Conservation (phyloP, 2,888 invertebrate genomes). For the Drosophila nigricruria region DNA sequence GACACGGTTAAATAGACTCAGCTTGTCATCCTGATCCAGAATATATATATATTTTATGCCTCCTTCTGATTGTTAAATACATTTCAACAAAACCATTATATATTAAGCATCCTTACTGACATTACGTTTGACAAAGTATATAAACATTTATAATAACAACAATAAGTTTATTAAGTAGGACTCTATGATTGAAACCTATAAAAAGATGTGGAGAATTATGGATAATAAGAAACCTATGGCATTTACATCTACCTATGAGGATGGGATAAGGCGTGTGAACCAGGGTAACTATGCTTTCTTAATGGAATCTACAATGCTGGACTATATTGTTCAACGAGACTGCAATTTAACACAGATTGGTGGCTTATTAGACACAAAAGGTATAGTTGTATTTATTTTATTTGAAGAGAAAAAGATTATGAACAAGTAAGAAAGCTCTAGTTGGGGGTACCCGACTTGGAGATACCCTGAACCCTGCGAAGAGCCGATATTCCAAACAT, state of each 20-base stretch:
- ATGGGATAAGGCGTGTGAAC: constrained; percentile 91
- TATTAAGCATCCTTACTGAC: too few species aligned
- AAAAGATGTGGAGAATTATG: constrained; percentile 94
- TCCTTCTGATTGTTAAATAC: too few species aligned
- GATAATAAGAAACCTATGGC: constrained; percentile 90
- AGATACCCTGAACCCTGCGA: too few species aligned
- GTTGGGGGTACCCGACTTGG: too few species aligned
- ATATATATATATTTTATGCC: too few species aligned
- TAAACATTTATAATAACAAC: not conserved
- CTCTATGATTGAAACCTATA: constrained; percentile 92
- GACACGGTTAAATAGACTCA: too few species aligned
- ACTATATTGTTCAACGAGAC: constrained; percentile 92
- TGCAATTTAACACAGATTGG: constrained; percentile 96
- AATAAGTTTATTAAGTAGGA: constrained; percentile 86
- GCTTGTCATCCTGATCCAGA: too few species aligned
- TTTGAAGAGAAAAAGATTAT: too few species aligned
- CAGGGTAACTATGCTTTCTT: constrained; percentile 94
- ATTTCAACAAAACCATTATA: too few species aligned
- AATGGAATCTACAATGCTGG: constrained; percentile 95
- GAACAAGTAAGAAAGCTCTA: too few species aligned
- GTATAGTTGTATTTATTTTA: constrained; percentile 71
- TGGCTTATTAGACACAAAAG: constrained; percentile 92
- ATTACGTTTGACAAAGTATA: too few species aligned
- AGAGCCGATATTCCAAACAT: too few species aligned
- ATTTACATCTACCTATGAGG: constrained; percentile 90